Evolutionary conservation across 2,888 invertebrate genomes (phyloP).

Genomic region (Lasioglossum lativentre): DNA sequence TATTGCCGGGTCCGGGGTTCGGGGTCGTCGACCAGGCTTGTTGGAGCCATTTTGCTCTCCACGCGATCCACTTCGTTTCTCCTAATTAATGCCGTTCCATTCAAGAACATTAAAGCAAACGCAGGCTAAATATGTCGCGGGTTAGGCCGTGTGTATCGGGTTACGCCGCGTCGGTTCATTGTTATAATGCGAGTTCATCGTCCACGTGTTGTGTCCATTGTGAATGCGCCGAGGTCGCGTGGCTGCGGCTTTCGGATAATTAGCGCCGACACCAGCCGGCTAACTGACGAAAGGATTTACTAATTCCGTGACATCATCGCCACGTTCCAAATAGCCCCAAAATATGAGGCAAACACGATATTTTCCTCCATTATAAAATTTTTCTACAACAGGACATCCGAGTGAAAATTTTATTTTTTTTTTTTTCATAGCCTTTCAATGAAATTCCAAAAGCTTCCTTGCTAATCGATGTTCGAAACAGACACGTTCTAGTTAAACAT

Average conservation of each 20-base stretch:
- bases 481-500: neutral
- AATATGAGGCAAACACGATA: too few species aligned
- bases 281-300: neutral
- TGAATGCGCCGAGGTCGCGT: constrained; percentile 19
- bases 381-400: too few species aligned
- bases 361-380: too few species aligned
- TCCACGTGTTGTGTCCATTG: constrained; percentile 28
- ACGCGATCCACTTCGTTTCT: constrained; percentile 7
- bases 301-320: neutral
- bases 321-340: neutral
- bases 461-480: neutral
- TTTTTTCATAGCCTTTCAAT: neutral
- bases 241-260: neutral
- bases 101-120: constrained; percentile 28
- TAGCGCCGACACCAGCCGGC: neutral
- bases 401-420: neutral
- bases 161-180: constrained; percentile 38
- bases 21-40: constrained; percentile 71
- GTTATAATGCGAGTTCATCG: constrained; percentile 44
- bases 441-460: neutral
- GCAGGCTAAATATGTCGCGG: constrained; percentile 33
- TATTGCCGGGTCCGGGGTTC: constrained; percentile 51
- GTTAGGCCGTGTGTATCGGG: neutral
- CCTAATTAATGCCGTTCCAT: constrained; percentile 46
- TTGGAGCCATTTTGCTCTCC: neutral